Evolutionary conservation across 2,113 vertebrate species (phyloP), one percentile per base, ranked within the genome.

Genomic region (Ctenodactylus gundi): DNA sequence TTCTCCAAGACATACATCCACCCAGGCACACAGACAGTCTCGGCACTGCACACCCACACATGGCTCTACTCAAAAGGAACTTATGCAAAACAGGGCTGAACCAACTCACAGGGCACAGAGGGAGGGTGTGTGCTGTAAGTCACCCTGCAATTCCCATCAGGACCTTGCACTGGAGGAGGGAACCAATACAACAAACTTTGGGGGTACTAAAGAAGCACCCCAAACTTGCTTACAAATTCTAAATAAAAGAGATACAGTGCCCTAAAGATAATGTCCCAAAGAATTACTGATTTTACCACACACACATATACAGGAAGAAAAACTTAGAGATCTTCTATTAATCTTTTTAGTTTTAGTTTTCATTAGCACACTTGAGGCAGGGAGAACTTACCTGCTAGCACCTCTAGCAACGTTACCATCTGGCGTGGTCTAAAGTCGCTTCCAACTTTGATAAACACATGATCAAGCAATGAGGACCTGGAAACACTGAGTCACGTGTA

Each of bases 1-100:
- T 98, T 94, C 98, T 97, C 98, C 97, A 98, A 98, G 96, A 98
- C 98, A 98, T 98, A 99, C 98, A 98, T 98, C 98, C 98, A 98
- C 98, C 97, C 97, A 97, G 96, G 98, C 97, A 98, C 98, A 98
- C 96, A 96, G 98, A 98, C 98, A 98, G 98, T 98, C 99, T 98
- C 98, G 98, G 99, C 97, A 97, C 98, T 98, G 98, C 97, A 98
- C 85, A 92, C 98, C 97, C 98, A 98, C 99, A 99, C 99, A 99
- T 98, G 98, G 98, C 98, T 98, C 98, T 98, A 99, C 99, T 99
- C 98, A 99, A 98, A 98, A 98, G 98, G 98, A 99, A 99, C 99
- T 99, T 99, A 99, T 99, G 99, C 99, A 99, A 99, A 99, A 98
- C 94, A 98, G 99, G 99, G 98, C 98, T 96, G 98, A 99, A 99